phyloP scores from a whole-genome alignment of 1,140 invertebrate species.

The Drosophila sulfurigaster region DNA sequence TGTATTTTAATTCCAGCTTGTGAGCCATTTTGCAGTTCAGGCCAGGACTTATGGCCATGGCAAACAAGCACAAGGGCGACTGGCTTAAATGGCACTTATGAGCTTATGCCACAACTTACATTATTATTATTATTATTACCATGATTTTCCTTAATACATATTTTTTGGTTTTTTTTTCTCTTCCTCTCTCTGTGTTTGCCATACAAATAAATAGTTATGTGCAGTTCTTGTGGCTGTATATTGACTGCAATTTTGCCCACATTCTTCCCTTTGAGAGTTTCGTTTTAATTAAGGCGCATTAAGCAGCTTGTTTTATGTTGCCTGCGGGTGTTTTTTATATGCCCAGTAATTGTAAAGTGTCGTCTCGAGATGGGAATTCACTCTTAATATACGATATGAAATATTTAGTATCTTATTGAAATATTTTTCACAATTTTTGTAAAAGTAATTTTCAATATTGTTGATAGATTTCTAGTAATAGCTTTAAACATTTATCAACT shows the following conservation, averaged over 20 bases:
- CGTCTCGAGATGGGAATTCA: background rate
- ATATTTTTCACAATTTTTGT: background rate
- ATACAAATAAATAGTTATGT: constrained; percentile 77
- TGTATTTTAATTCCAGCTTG: constrained; percentile 80
- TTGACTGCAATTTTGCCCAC: constrained; percentile 49
- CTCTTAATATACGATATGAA: background rate
- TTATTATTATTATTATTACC: constrained; percentile 84
- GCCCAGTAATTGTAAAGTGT: constrained; percentile 7
- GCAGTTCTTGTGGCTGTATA: constrained; percentile 46
- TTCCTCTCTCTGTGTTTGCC: background rate
- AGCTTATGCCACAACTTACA: constrained; percentile 83
- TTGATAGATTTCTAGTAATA: background rate
- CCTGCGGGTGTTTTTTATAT: constrained; percentile 41
- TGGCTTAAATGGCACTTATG: constrained; percentile 83
- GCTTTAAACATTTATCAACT: constrained; percentile 23
- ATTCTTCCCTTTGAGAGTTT: constrained; percentile 22
- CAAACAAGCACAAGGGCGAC: constrained; percentile 49
- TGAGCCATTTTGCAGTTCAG: constrained; percentile 68
- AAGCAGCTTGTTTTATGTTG: constrained; percentile 58
- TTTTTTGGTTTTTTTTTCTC: constrained; percentile 15
- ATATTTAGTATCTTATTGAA: background rate
- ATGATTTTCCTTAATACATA: constrained; percentile 60
- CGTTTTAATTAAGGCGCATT: constrained; percentile 75
- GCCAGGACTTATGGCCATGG: constrained; percentile 52
- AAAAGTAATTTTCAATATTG: constrained; percentile 1